A percentile compares a stretch with the other conserved stretches of the same genome.
These are phyloP conservation scores for Hipparchia semele DNA, from an alignment of 2,888 invertebrate species.

Conservation along the genomic window DNA sequence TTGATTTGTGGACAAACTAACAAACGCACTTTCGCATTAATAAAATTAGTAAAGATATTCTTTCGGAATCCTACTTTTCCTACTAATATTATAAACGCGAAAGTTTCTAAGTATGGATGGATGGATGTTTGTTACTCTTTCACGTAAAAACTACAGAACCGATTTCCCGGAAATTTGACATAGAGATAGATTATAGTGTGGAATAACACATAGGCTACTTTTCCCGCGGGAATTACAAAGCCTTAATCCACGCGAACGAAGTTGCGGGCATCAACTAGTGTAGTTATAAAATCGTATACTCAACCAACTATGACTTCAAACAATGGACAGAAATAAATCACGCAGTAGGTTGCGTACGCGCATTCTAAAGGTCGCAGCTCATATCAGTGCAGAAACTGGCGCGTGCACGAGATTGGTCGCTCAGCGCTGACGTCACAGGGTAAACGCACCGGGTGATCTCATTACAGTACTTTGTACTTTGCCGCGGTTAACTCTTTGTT, in stretches of 20 bases:
- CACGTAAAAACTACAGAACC: too few relatives aligned
- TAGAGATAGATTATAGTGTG: too few relatives aligned
- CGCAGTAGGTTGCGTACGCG: background rate
- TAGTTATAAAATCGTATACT: too few relatives aligned
- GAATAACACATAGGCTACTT: too few relatives aligned
- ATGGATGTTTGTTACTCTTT: too few relatives aligned
- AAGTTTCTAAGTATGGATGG: too few relatives aligned
- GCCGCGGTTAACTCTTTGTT: slow-evolving; percentile 26
- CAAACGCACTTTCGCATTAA: background rate
- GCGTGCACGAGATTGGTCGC: slow-evolving; percentile 1
- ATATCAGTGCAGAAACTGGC: background rate
- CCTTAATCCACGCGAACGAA: too few relatives aligned
- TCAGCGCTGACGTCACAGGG: background rate
- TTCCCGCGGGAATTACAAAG: too few relatives aligned
- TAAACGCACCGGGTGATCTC: slow-evolving; percentile 31
- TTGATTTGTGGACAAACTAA: background rate
- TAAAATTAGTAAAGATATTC: background rate
- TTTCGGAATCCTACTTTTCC: too few relatives aligned
- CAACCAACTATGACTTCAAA: background rate
- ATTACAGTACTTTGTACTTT: slow-evolving; percentile 25
- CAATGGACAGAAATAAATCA: background rate
- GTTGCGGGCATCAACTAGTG: too few relatives aligned
- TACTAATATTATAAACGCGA: too few relatives aligned
- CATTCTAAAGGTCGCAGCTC: background rate
- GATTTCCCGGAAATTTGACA: too few relatives aligned